Evolutionary conservation across 2,888 invertebrate species (phyloP), one percentile per base, ranked within the genome.

Genomic region (Drosophila fungiperda): DNA sequence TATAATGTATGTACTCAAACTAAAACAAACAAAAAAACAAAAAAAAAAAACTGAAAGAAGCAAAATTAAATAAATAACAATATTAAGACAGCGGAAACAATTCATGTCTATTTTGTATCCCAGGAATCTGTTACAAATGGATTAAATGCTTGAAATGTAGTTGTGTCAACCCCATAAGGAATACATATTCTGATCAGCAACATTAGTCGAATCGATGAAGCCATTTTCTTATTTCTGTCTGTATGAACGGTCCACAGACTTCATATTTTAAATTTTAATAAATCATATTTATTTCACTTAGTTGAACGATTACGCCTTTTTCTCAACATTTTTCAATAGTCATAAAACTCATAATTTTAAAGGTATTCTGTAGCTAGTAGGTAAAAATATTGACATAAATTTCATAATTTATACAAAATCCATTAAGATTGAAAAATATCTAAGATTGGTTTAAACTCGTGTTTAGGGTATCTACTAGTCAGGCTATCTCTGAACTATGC

Each of bases 21-120:
- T 73, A 77, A 74, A 81, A 72, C 29, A 74, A 81, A 72, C 29
- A 67, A 61, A 68, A 61, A 73, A 17, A 3, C 4, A 49, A 64
- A 67, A 73, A 72, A 78, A 67, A 61, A 77, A 81, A 82, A 78
- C 73, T 70, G 59, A 79, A 78, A 67, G 61, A 83, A 88, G 75
- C 77, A 84, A 89, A 80, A 76, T 80, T 79, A 89, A 89, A 90
- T 87, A 89, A 89, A 87, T 87, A 82, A 68, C 71, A 86, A 81
- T 87, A 87, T 82, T 83, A 80, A 83, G 83, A 78, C 76, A 82
- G 77, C 76, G 81, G 49, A 77, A 49, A 66, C 26, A 12, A 12
- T 23, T 2, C 4, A 52, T 29, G 55, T 9, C 0, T n/a, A n/a
- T 17, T 54, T 9, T 36, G 9, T 36, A 23, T 23, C 17, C 20